Base-by-base conservation (phyloP, 2,797 vertebrate species). In the Rhyacichthys aspro region DNA sequence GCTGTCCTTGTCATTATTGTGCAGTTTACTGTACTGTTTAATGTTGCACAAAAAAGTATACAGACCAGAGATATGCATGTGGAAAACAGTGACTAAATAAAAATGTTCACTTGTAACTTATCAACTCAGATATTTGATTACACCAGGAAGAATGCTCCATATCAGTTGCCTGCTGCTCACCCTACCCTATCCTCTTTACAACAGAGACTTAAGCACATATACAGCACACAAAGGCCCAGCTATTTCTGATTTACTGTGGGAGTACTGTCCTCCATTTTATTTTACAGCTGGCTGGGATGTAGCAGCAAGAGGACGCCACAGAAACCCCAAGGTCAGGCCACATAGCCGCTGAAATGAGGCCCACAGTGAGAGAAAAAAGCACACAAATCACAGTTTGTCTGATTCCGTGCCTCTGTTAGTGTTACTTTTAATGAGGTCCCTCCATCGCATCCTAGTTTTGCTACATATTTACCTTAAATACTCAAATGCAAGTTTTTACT, bases 241-340 rank as follows among this genome's bases (percentile, higher is more conserved):
- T 84, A 73, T 79, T 89, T 84, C 83, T 90, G 87, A 90, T 92
- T 91, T 90, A 91, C 81, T 83, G 85, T 85, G 85, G 73, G 70
- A 61, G 61, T 74, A 74, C 80, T 59, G 62, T 82, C 72, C 84
- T 89, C 80, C 83, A 85, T 92, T 90, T 91, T 87, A 89, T 91
- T 92, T 91, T 91, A 92, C 88, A 90, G 84, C 84, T 82, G 83
- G 82, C 83, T 87, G 85, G 80, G 82, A 91, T 72, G 70, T 83
- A 74, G 68, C 80, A 78, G 81, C 79, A 80, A 67, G 78, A 88
- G 81, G 81, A 86, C 81, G 74, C 81, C 60, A 87, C 82, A 83
- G 87, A 83, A 72, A 85, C 82, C 81, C 79, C 82, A 91, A 91
- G 90, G 88, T 89, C 88, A 79, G 83, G 83, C 74, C 83, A 74